Conservation (phyloP, 2,888 invertebrate genomes). For the Apantesis nais region DNA sequence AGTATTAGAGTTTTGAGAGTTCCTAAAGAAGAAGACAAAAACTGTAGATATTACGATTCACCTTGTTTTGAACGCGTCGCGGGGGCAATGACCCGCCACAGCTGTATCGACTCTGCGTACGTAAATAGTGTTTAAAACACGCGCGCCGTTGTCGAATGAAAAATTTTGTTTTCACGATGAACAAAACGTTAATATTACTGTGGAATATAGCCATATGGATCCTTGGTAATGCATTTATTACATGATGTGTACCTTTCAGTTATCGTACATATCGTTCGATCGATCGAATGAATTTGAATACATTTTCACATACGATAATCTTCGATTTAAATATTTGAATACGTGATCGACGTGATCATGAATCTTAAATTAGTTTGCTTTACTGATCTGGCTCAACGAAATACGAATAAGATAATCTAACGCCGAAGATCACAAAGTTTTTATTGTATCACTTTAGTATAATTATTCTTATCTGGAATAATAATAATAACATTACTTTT, state of each 20-base stretch:
- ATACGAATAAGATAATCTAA: conserved; percentile 10
- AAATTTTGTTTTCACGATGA: conserved; percentile 31
- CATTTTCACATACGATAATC: conserved; percentile 19
- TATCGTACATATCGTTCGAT: conserved; percentile 10
- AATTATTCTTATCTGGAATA: not conserved
- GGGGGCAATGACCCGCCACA: conserved; percentile 76
- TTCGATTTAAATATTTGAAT: conserved; percentile 23
- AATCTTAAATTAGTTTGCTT: conserved; percentile 22
- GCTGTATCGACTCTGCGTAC: conserved; percentile 66
- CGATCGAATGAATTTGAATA: conserved; percentile 26
- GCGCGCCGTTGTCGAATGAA: conserved; percentile 47
- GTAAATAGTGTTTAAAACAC: conserved; percentile 65
- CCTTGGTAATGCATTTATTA: conserved; percentile 4
- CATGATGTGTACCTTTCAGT: not conserved
- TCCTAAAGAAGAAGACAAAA: conserved; percentile 65
- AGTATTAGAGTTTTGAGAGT: conserved; percentile 49
- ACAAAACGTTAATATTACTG: conserved; percentile 21
- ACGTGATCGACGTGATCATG: conserved; percentile 11
- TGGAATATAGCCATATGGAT: not conserved
- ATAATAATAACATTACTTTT: not conserved
- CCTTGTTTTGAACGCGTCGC: conserved; percentile 77
- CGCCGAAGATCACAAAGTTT: not conserved
- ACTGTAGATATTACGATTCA: conserved; percentile 68
- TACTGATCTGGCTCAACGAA: conserved; percentile 14
- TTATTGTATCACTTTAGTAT: not conserved